Base-by-base conservation (phyloP, 1,140 invertebrate species). In the Eumaeus atala region DNA sequence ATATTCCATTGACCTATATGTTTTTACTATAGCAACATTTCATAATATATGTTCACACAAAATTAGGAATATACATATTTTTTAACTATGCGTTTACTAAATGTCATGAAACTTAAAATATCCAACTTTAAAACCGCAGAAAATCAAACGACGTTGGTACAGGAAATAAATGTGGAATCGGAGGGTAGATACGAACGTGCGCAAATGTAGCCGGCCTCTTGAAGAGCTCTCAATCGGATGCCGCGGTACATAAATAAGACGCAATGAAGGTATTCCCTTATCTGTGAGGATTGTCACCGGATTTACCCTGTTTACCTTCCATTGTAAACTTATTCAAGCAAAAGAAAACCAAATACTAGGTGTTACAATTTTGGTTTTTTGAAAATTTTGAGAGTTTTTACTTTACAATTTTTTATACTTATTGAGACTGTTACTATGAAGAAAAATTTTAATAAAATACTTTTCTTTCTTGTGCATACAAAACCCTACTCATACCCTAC, bases 201-300 rank as follows among this genome's bases (percentile, higher is more conserved):
- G 47, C 63, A 73, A 78, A 80, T 78, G 76, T 73, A 51, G 67
- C 66, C 72, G 77, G 67, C 66, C 72, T 74, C 66, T 35, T 50
- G 50, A 52, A 64, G 61, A 72, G 50, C 74, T 77, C 80, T 87
- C 83, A 82, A 84, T 84, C 75, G 84, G 78, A 83, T 70, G 80
- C 68, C 51, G 65, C 53, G 77, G 70, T 78, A 84, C 78, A 84
- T 84, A 87, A 87, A 84, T 82, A 84, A 81, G 69, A 67, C 66
- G 74, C 74, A 70, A 82, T 77, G 74, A 70, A 77, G 75, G 74
- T 72, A 66, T 51, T 44, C 54, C 63, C 73, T 84, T 86, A 84
- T 84, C 80, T 66, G 47, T 9, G 18, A 57, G 61, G 55, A 61
- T 67, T 74, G 71, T 65, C 70, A 70, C 60, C 62, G 51, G 51